phyloP scores from a whole-genome alignment of 2,113 vertebrate genomes.

The Aplodontia rufa region DNA sequence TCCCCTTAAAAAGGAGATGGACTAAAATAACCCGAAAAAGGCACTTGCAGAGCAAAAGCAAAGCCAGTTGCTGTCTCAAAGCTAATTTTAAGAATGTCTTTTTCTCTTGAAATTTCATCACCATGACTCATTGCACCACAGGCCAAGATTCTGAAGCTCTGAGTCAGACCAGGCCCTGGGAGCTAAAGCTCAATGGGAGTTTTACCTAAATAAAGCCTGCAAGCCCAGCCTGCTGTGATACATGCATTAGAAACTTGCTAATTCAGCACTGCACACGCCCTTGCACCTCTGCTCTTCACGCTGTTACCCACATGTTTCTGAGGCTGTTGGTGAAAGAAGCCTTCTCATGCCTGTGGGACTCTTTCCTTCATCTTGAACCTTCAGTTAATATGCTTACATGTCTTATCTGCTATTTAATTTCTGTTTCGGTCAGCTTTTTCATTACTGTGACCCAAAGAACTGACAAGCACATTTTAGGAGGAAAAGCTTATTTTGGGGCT shows the following conservation, averaged over 20 bases:
- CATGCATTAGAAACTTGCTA: slow-evolving; percentile 36
- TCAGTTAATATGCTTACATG: background rate
- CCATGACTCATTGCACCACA: slow-evolving; percentile 67
- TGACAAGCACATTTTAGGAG: too few species aligned
- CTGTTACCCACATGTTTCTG: background rate
- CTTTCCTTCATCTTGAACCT: background rate
- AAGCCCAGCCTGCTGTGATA: slow-evolving; percentile 10
- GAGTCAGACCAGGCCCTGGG: slow-evolving; percentile 67
- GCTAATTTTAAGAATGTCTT: slow-evolving; percentile 76
- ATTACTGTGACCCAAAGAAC: too few species aligned
- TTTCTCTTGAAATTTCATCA: slow-evolving; percentile 75
- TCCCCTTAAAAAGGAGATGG: background rate
- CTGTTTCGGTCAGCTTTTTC: too few species aligned
- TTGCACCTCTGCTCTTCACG: background rate
- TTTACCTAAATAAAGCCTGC: slow-evolving; percentile 77
- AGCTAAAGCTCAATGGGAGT: slow-evolving; percentile 50
- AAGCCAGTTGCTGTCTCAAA: slow-evolving; percentile 62
- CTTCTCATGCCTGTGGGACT: background rate
- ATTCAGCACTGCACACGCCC: slow-evolving; percentile 40
- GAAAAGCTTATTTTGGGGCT: too few species aligned
- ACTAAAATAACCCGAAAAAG: slow-evolving; percentile 60
- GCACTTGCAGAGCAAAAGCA: slow-evolving; percentile 13
- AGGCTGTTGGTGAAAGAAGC: background rate
- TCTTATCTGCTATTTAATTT: background rate
- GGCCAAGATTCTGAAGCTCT: slow-evolving; percentile 77